These are phyloP conservation scores for Napeogenes sylphis DNA, from an alignment of 2,888 invertebrate species.

Conservation along the genomic window DNA sequence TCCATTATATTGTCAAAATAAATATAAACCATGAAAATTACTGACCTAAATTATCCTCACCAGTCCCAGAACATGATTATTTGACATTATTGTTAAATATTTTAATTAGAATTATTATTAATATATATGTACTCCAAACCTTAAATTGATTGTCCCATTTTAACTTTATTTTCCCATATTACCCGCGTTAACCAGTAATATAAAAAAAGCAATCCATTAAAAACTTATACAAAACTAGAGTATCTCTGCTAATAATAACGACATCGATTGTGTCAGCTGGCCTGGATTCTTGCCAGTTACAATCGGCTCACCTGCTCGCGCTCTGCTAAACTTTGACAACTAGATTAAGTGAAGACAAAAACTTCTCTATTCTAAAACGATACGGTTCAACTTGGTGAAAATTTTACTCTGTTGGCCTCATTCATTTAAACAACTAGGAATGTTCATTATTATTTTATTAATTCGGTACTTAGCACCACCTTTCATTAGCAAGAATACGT, in stretches of 20 bases:
- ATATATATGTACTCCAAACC: too few species aligned
- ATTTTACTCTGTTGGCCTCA: slow-evolving; percentile 11
- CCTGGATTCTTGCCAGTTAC: slow-evolving; percentile 17
- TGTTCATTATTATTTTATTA: slow-evolving; percentile 18
- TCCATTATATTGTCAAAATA: too few species aligned
- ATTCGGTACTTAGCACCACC: slow-evolving; percentile 8
- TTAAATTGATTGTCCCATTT: too few species aligned
- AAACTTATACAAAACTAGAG: not conserved
- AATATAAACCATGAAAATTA: too few species aligned
- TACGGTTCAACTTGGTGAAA: slow-evolving; percentile 5
- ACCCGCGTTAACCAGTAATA: too few species aligned
- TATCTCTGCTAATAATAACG: slow-evolving; percentile 8
- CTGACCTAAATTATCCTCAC: too few species aligned
- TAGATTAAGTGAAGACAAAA: slow-evolving; percentile 13
- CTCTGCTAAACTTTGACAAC: slow-evolving; percentile 24
- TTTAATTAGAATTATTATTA: too few species aligned
- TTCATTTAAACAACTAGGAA: slow-evolving; percentile 16
- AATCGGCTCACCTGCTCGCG: slow-evolving; percentile 40
- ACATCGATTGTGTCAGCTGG: slow-evolving; percentile 9
- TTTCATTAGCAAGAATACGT: not conserved
- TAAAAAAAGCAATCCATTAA: too few species aligned
- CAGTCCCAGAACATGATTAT: too few species aligned
- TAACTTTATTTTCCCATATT: too few species aligned
- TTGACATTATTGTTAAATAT: too few species aligned
- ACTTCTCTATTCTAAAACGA: slow-evolving; percentile 10